Evolutionary conservation across 2,113 vertebrate genomes (phyloP), one percentile per base, ranked within the genome.

Genomic region (Mesembrinibis cayennensis): DNA sequence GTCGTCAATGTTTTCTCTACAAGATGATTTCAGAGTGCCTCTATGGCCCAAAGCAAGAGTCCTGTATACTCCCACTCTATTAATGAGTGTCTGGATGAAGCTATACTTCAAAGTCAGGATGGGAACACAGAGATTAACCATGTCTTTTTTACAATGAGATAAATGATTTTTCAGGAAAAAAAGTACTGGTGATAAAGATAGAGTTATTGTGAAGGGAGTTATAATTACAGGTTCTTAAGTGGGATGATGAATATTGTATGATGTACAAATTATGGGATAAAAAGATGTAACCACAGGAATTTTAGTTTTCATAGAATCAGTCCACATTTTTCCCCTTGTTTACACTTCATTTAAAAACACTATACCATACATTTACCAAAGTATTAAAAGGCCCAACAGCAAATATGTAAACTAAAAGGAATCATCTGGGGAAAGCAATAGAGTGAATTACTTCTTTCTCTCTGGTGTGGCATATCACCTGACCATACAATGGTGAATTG

Each of bases 371-470:
- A 66, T 34, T 67, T 83, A 59, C 22, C 11, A 34, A 84, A 80
- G 19, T 73, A 92, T 59, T 73, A 49, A 86, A 71, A 78, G 8
- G 11, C 65, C 42, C 6, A 16, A 23, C 40, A 73, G n/a, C 11
- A 81, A 89, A 83, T 65, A 50, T 16, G 9, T 42, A 45, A 94
- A 77, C 19, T 56, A 30, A 52, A 94, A 74, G 6, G 85, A 65
- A 78, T 73, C 7, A 82, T 18, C 18, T 72, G 44, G 23, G 40
- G 36, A 69, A 76, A 67, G 15, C 74, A 53, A 62, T 5, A 71
- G 18, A 53, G 12, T 53, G 52, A 94, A 85, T 89, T 59, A 69
- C 12, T 94, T 87, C 80, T 93, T 94, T 94, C 82, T 93, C 55
- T 96, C 67, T 95, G 23, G 8, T 82, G 50, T 87, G 82, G 55